Evolutionary conservation across 92 coral and sea anemone genomes (phyloP), one percentile per base, ranked within the genome.

Genomic region (Parazoanthus atlanticus): DNA sequence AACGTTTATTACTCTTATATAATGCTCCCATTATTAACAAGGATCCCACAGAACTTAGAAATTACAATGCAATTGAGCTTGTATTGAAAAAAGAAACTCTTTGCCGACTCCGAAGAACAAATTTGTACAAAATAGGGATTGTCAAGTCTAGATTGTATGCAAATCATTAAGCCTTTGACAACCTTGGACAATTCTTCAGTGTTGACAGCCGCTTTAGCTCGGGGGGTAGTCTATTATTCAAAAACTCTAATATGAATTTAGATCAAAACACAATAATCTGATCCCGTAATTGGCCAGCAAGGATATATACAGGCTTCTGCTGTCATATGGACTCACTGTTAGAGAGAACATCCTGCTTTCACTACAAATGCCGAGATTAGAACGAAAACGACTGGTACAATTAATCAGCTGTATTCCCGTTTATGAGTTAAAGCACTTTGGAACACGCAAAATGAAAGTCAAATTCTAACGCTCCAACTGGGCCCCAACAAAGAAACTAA

Each of bases 81-180:
- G 85, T 73, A 41, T 64, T 82, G 54, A 65, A 67, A 67, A 6
- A 28, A 16, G 10, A 82, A 69, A 16, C 40, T 49, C 28, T 40
- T 52, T 21, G 84, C 34, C 13, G 78, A 36, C 28, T 75, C 79
- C 17, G 17, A 43, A 67, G 87, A 74, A 30, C 25, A 46, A 41
- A 29, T 43, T 38, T 72, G 40, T 28, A 69, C 52, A 49, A 31
- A 41, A 46, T 31, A 43, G 87, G 86, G 87, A 84, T 84, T 84
- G 87, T 43, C 41, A 26, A 84, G 87, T 84, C 87, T 84, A 43
- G 87, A 84, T 69, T 84, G 87, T 71, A 84, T 84, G 87, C 87
- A 84, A 84, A 84, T 84, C 78, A 70, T 41, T 69, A 46, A 28
- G 41, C 25, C 67, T 49, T 31, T 84, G 87, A 70, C 79, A 70